phyloP scores from a whole-genome alignment of 2,797 vertebrate genomes.

The Chiloscyllium punctatum region DNA sequence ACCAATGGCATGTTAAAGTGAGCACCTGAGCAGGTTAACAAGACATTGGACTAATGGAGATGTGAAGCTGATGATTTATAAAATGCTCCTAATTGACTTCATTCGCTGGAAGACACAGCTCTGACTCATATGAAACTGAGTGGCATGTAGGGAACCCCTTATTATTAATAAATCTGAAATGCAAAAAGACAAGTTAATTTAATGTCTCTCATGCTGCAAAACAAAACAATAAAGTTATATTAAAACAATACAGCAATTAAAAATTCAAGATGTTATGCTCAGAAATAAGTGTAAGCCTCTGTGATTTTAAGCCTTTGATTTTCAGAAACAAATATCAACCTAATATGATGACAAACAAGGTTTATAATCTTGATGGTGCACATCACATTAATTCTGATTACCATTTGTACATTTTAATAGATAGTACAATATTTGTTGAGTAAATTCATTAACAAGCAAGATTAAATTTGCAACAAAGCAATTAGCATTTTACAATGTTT shows the following conservation, averaged over 20 bases:
- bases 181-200: neutral
- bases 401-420: neutral
- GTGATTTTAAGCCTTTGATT: neutral
- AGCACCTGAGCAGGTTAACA: neutral
- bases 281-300: neutral
- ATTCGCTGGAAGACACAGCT: neutral
- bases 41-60: neutral
- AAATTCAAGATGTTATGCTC: neutral
- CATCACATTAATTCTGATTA: neutral
- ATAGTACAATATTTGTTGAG: constrained; percentile 45
- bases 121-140: neutral
- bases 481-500: neutral
- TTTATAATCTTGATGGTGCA: neutral
- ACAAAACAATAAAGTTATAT: neutral
- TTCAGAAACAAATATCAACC: neutral
- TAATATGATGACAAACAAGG: neutral
- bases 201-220: neutral
- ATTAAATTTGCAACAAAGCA: constrained; percentile 1
- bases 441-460: neutral
- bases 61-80: neutral
- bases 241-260: neutral
- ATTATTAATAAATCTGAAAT: neutral
- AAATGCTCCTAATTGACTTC: neutral
- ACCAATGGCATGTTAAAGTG: neutral
- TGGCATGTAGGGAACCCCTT: neutral